phyloP scores from a whole-genome alignment of 2,888 invertebrate genomes.

The Diadegma fenestrale region DNA sequence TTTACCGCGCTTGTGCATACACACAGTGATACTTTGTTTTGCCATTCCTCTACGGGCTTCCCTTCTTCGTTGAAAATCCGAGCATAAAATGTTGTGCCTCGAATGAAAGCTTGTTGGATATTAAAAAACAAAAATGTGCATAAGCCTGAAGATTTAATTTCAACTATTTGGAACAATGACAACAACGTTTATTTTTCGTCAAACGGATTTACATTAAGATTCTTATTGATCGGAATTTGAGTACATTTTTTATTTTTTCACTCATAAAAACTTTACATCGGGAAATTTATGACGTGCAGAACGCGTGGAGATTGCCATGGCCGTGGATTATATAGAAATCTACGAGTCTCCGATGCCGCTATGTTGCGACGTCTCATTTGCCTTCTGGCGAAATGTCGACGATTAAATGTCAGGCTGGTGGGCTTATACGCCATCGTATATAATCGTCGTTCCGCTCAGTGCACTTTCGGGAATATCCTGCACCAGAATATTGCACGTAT shows the following conservation, averaged over 20 bases:
- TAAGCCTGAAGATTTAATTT: not conserved
- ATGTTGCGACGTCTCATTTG: conserved; percentile 69
- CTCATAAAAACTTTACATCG: not conserved
- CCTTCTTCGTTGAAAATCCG: not conserved
- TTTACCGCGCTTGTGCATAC: conserved; percentile 32
- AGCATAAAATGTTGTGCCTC: conserved; percentile 7
- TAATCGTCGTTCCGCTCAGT: conserved; percentile 47
- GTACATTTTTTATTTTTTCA: not conserved
- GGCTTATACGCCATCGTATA: conserved; percentile 51
- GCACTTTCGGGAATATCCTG: conserved; percentile 62
- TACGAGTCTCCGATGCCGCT: conserved; percentile 34
- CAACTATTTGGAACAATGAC: not conserved
- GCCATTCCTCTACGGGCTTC: not conserved
- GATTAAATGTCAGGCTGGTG: conserved; percentile 76
- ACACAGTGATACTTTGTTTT: conserved; percentile 31
- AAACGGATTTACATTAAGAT: no score
- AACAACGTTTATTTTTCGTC: not conserved
- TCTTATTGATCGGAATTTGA: not conserved
- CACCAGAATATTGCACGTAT: conserved; percentile 36
- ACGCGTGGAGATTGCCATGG: not conserved
- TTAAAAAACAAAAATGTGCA: not conserved
- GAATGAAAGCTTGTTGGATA: conserved; percentile 8
- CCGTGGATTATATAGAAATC: conserved; percentile 7
- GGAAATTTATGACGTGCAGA: not conserved
- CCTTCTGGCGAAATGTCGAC: conserved; percentile 75